A percentile compares a stretch with the other conserved stretches of the same genome.
Evolutionary conservation across 1,140 invertebrate species (phyloP).

Genomic region (Drosophila equinoxialis): DNA sequence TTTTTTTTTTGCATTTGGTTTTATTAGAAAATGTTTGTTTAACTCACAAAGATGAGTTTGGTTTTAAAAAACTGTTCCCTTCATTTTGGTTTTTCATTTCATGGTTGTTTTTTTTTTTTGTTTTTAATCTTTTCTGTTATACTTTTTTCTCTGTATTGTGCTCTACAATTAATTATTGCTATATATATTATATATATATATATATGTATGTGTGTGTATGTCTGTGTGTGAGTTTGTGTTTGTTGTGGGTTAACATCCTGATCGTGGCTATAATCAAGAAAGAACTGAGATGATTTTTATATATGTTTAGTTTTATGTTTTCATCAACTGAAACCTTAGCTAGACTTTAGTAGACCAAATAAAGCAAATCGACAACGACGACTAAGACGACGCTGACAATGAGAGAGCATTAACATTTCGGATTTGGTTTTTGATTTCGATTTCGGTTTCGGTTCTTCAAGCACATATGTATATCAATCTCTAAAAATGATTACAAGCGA

Average conservation of each 20-base stretch:
- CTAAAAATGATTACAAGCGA: slow-evolving; percentile 67
- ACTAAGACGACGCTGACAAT: background rate
- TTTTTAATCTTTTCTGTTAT: slow-evolving; percentile 36
- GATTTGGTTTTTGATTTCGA: background rate
- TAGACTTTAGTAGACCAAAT: slow-evolving; percentile 30
- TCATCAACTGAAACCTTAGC: slow-evolving; percentile 74
- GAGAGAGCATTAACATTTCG: background rate
- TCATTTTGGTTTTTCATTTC: slow-evolving; percentile 79
- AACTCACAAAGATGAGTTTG: slow-evolving; percentile 73
- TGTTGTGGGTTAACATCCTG: slow-evolving; percentile 2
- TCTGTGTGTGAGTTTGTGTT: slow-evolving; percentile 4
- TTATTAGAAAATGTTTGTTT: slow-evolving; percentile 70
- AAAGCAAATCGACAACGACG: slow-evolving; percentile 32
- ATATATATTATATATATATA: slow-evolving; percentile 6
- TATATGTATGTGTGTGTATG: slow-evolving; percentile 22
- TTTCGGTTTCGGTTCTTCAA: slow-evolving; percentile 30
- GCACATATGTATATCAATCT: slow-evolving; percentile 42
- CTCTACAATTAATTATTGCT: slow-evolving; percentile 69
- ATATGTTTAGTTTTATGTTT: slow-evolving; percentile 9
- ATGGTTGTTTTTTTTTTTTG: slow-evolving; percentile 38
- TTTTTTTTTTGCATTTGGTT: slow-evolving; percentile 52
- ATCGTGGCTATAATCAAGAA: background rate
- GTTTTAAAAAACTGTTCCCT: slow-evolving; percentile 76
- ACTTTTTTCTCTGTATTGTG: slow-evolving; percentile 26
- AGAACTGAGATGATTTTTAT: slow-evolving; percentile 6